These are phyloP conservation scores for Stichopus horrens DNA, from an alignment of 53 echinoderm and acorn worm species.

Conservation along the genomic window DNA sequence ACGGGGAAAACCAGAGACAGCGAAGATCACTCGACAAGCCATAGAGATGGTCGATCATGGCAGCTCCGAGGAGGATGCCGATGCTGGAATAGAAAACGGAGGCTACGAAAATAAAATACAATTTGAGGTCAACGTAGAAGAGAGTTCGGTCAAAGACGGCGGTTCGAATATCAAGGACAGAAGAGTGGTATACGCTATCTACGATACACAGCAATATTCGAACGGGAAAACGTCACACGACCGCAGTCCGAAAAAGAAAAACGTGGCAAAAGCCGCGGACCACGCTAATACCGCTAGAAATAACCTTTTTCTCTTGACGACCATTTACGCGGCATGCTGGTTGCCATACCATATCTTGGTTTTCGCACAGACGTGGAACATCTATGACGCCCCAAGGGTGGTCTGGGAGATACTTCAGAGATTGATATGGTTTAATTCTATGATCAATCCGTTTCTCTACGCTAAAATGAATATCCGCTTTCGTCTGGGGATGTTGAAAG, in stretches of 20 bases:
- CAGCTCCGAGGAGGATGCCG: not conserved
- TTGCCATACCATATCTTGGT: constrained; percentile 57
- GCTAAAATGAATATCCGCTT: constrained; percentile 58
- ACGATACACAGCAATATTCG: not conserved
- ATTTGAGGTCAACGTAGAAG: not conserved
- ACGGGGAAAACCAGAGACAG: not conserved
- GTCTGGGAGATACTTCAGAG: constrained; percentile 60
- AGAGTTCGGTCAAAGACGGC: not conserved
- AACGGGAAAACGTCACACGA: not conserved
- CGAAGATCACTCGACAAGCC: too few relatives aligned
- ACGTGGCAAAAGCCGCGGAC: not conserved
- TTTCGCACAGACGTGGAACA: not conserved
- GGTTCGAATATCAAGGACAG: not conserved
- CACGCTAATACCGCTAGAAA: constrained; percentile 59
- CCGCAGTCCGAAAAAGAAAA: not conserved
- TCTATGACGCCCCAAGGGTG: not conserved
- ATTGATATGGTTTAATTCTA: constrained; percentile 73
- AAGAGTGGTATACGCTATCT: not conserved
- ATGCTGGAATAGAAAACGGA: not conserved
- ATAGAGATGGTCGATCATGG: not conserved
- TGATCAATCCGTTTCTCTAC: constrained; percentile 72
- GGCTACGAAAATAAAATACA: not conserved
- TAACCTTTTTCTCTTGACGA: constrained; percentile 52
- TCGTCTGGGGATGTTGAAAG: constrained; percentile 55
- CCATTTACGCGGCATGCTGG: constrained; percentile 54